Conservation (phyloP, 2,113 vertebrate species). For the Psilopsiagon aurifrons region DNA sequence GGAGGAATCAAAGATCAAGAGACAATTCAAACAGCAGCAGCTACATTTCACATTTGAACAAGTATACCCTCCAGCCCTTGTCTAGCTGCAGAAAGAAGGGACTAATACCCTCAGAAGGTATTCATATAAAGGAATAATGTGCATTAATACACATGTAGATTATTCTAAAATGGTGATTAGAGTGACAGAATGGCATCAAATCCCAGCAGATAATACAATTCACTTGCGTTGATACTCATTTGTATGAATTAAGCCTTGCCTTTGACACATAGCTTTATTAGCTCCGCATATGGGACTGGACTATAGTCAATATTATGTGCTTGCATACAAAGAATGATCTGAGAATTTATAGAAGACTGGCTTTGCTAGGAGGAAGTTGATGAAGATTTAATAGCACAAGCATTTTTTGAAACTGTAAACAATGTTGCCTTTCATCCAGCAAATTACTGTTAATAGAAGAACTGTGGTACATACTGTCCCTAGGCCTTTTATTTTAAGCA, state of each 20-base stretch:
- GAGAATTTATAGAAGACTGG: neutral
- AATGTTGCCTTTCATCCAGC: neutral
- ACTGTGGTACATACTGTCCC: neutral
- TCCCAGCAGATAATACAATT: neutral
- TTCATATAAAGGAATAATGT: neutral
- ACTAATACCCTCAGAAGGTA: neutral
- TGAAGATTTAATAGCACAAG: neutral
- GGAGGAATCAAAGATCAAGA: neutral
- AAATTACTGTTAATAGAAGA: neutral
- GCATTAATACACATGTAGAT: neutral
- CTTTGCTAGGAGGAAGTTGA: neutral
- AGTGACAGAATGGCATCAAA: neutral
- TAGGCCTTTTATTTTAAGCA: neutral
- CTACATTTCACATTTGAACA: neutral
- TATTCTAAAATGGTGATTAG: neutral
- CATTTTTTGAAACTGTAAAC: neutral
- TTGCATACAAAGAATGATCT: neutral
- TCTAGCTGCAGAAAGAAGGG: neutral
- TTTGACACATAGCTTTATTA: neutral
- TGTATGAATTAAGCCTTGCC: neutral
- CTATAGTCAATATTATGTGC: neutral
- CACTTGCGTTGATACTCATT: neutral
- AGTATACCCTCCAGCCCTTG: neutral
- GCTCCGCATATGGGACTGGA: neutral
- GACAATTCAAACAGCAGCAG: neutral